phyloP scores from a whole-genome alignment of 2,113 vertebrate genomes.

The Corythaeola cristata region DNA sequence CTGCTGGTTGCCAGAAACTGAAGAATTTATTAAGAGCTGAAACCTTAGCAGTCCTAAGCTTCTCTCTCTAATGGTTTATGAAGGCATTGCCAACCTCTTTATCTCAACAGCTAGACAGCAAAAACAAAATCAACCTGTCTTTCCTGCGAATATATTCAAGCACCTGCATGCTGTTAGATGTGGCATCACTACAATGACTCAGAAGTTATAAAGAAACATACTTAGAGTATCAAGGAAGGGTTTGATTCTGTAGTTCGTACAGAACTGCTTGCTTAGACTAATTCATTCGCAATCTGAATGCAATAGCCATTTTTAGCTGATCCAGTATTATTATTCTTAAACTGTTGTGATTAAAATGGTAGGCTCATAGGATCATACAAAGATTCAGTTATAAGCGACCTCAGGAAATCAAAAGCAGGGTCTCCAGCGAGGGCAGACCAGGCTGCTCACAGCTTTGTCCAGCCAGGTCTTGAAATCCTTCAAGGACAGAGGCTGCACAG shows the following conservation, averaged over 20 bases:
- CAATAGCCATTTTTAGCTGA: neutral
- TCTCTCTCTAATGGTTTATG: neutral
- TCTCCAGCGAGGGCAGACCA: neutral
- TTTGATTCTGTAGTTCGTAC: neutral
- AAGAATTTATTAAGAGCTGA: constrained; percentile 25
- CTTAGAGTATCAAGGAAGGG: neutral
- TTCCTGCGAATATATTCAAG: neutral
- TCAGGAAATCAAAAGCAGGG: neutral
- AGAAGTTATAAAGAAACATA: neutral
- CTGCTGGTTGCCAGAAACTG: neutral
- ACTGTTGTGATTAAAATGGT: neutral
- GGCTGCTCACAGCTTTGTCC: neutral
- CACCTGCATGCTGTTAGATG: neutral
- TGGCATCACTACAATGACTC: neutral
- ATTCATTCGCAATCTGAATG: neutral
- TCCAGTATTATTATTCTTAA: neutral
- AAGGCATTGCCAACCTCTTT: neutral
- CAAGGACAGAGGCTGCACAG: neutral
- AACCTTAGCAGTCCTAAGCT: neutral
- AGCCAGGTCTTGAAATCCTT: neutral
- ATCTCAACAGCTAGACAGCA: neutral
- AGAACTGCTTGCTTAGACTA: neutral
- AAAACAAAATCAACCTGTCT: neutral
- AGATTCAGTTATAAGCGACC: neutral
- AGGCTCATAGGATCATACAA: neutral